phyloP scores from a whole-genome alignment of 2,113 vertebrate genomes.

The Elephas maximus region DNA sequence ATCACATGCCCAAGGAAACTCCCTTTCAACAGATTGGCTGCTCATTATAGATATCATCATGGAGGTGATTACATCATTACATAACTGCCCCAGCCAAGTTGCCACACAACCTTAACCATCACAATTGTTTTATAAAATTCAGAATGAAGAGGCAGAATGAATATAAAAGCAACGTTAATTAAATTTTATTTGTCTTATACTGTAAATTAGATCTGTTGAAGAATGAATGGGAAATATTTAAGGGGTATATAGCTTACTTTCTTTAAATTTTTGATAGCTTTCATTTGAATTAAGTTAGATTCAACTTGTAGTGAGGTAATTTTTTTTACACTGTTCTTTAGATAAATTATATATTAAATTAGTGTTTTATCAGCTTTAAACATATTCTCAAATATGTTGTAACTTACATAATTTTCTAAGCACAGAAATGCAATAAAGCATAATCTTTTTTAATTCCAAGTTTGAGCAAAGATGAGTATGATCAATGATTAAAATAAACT shows the following conservation, averaged over 20 bases:
- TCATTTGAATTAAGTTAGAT: background rate
- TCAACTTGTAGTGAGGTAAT: background rate
- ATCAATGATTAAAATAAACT: background rate
- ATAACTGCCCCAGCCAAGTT: too few relatives aligned
- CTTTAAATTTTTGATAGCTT: background rate
- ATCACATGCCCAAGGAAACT: too few relatives aligned
- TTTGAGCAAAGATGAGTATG: background rate
- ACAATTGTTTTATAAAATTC: conserved; percentile 55
- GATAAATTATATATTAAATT: background rate
- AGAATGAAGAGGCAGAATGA: conserved; percentile 53
- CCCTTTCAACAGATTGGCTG: too few relatives aligned
- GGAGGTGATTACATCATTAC: too few relatives aligned
- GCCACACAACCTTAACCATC: too few relatives aligned
- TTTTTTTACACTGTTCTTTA: background rate
- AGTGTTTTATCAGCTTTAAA: background rate
- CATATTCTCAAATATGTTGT: background rate
- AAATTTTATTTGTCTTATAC: conserved; percentile 19
- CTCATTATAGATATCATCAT: too few relatives aligned
- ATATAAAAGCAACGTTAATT: conserved; percentile 27
- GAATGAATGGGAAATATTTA: conserved; percentile 27
- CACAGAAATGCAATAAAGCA: background rate
- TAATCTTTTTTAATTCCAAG: background rate
- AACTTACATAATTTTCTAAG: background rate
- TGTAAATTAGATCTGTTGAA: conserved; percentile 41
- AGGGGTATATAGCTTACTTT: background rate